phyloP scores from a whole-genome alignment of 2,888 invertebrate species.

The Yponomeuta evonymella region DNA sequence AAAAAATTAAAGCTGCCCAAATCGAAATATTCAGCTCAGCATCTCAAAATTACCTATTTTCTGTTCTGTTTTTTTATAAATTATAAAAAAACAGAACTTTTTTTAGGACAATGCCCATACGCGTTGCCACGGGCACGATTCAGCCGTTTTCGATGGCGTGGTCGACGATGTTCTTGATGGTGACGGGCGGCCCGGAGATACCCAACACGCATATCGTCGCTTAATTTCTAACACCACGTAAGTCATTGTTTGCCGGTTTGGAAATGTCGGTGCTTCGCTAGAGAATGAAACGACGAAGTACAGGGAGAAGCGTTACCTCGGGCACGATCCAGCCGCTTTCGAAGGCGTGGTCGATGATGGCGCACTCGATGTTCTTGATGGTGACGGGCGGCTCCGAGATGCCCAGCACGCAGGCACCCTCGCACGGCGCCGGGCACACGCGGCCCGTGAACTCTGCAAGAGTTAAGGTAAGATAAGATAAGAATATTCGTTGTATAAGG shows the following conservation, averaged over 20 bases:
- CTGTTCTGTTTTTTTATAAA: no score
- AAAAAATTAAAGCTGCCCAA: no score
- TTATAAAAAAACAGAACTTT: no score
- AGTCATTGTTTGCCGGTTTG: no score
- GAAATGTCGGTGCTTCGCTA: no score
- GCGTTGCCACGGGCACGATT: slow-evolving; percentile 85
- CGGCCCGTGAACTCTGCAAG: slow-evolving; percentile 90
- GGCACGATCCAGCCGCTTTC: slow-evolving; percentile 96
- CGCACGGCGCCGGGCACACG: slow-evolving; percentile 98
- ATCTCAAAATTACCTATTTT: no score
- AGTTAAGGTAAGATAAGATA: no score
- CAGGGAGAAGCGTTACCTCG: slow-evolving; percentile 60
- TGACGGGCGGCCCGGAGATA: no score
- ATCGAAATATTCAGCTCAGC: no score
- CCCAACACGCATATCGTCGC: no score
- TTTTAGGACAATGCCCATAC: not conserved
- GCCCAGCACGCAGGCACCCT: slow-evolving; percentile 97
- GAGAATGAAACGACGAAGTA: slow-evolving; percentile 60
- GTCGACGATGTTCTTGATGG: slow-evolving; percentile 85
- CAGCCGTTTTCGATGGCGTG: slow-evolving; percentile 97
- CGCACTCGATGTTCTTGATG: slow-evolving; percentile 99
- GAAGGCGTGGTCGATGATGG: slow-evolving; percentile 98
- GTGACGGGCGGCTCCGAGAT: slow-evolving; percentile 98
- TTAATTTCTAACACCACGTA: no score
- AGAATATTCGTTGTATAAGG: no score